phyloP scores from a whole-genome alignment of 2,113 vertebrate genomes.

The Tachysurus vachellii region DNA sequence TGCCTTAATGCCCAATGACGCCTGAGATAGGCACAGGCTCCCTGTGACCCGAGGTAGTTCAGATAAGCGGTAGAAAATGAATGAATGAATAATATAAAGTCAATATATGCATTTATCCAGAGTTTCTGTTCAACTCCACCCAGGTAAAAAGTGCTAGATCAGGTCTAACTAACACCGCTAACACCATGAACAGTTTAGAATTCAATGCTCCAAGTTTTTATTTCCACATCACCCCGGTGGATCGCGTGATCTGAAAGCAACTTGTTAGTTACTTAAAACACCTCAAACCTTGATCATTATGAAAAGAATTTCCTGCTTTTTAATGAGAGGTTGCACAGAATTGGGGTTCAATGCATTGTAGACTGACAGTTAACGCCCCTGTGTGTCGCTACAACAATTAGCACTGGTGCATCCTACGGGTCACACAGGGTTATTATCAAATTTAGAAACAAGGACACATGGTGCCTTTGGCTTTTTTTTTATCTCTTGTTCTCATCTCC shows the following conservation, averaged over 20 bases:
- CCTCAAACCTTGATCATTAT: not conserved
- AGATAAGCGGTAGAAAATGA: too few species aligned
- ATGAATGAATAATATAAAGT: too few species aligned
- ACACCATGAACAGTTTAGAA: not conserved
- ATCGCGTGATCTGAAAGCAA: not conserved
- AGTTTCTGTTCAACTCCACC: not conserved
- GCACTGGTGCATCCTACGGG: not conserved
- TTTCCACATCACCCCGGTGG: not conserved
- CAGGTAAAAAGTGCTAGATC: too few species aligned
- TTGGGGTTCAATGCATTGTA: not conserved
- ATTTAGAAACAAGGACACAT: not conserved
- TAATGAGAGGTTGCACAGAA: not conserved
- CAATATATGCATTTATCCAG: not conserved
- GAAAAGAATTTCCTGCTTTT: not conserved
- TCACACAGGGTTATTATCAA: not conserved
- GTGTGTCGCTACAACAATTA: not conserved
- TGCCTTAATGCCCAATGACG: too few species aligned
- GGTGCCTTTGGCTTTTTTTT: not conserved
- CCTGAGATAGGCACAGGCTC: too few species aligned
- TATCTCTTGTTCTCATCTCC: not conserved
- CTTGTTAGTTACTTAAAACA: not conserved
- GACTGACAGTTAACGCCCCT: not conserved
- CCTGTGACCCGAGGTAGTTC: too few species aligned
- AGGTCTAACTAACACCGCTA: too few species aligned
- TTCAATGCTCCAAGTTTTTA: not conserved